Base-by-base conservation (phyloP, 2,113 vertebrate species). In the Maccullochella peelii region DNA sequence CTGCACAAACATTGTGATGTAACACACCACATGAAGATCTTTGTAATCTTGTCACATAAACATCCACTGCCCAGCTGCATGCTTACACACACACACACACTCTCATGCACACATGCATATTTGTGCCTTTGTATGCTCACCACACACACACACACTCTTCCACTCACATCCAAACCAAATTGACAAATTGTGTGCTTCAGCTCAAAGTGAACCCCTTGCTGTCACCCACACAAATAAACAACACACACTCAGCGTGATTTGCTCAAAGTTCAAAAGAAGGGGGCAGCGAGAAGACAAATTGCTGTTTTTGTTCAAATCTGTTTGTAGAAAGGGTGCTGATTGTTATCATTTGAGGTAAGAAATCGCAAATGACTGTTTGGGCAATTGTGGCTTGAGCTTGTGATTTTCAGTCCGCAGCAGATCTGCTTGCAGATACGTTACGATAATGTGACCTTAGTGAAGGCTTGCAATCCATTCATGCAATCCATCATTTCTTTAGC, bases 101-200 rank as follows among this genome's bases (percentile, higher is more conserved):
- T 16, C 2, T 7, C 38, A 30, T 63, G 18, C 55, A 38, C 25
- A 58, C 21, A n/a, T n/a, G 27, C 70, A 71, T 42, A 77, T 75
- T 52, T 77, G n/a, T 77, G 52, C 21, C 36, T 62, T 38, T 59
- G 30, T 73, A 36, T 73, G 42, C 27, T 16, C 14, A 42, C 0
- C 38, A 69, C 61, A 58, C 68, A n/a, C 62, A 38, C 77, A 18
- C 47, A 58, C 25, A 57, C 6, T 27, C 49, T 47, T 40, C 36
- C 58, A 55, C 27, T 66, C 52, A 44, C 52, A 83, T 70, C 12
- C 0, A 1, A 62, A 50, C 74, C 50, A 85, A 83, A 85, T 10
- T 21, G 57, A 74, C 36, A 84, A 88, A 76, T 55, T 40, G 49
- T 73, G 58, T 74, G 77, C 69, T 84, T 77, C 63, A 42, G 69